These are phyloP conservation scores for Agriopis leucophaearia DNA, from an alignment of 2,888 invertebrate species.

Conservation along the genomic window DNA sequence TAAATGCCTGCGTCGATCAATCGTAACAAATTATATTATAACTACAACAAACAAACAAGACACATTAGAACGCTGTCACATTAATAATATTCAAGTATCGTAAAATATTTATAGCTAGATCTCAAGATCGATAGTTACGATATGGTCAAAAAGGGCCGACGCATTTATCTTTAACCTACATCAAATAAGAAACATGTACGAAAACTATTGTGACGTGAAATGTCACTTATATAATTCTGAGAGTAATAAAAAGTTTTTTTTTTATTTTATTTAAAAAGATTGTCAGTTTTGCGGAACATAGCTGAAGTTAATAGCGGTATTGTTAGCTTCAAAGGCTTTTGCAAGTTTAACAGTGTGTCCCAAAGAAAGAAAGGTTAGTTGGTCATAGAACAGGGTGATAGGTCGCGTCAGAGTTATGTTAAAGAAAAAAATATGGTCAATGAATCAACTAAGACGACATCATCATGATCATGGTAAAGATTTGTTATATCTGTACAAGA, in stretches of 20 bases:
- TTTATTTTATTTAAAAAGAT: slow-evolving; percentile 24
- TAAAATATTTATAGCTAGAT: not conserved
- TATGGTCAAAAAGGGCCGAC: slow-evolving; percentile 35
- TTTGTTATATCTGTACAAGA: too few species aligned
- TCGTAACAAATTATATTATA: slow-evolving; percentile 2
- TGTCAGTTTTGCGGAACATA: slow-evolving; percentile 17
- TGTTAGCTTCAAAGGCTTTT: slow-evolving; percentile 17
- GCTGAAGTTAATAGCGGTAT: slow-evolving; percentile 8
- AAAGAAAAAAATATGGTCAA: not conserved
- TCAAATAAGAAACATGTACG: slow-evolving; percentile 5
- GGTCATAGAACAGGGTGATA: slow-evolving; percentile 19
- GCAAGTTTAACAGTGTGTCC: slow-evolving; percentile 14
- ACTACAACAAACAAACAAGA: not conserved
- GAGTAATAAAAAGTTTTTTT: slow-evolving; percentile 24
- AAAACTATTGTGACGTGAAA: slow-evolving; percentile 13
- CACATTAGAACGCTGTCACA: slow-evolving; percentile 11
- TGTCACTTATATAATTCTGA: slow-evolving; percentile 20
- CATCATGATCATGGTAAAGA: too few species aligned
- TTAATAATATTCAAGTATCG: slow-evolving; percentile 16
- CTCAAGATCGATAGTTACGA: slow-evolving; percentile 12
- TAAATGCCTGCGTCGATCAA: slow-evolving; percentile 61
- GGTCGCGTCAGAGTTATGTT: slow-evolving; percentile 1
- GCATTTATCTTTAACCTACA: slow-evolving; percentile 13
- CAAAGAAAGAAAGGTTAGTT: slow-evolving; percentile 26
- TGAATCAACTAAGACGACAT: too few species aligned